Conservation (phyloP, 2,888 invertebrate species). For the Metacarcinus magister region DNA sequence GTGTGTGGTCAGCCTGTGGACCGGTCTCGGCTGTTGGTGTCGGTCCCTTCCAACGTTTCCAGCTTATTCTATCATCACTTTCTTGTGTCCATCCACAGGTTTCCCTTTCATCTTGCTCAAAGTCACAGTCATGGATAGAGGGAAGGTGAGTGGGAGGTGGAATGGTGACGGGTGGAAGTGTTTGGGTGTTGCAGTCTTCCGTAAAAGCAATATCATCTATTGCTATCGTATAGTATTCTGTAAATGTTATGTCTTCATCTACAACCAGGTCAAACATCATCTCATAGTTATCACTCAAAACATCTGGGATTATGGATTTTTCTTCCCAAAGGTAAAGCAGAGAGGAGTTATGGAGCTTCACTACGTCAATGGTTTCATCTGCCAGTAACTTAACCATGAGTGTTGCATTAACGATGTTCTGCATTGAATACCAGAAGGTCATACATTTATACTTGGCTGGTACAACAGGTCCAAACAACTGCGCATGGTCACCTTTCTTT, state of each 20-base stretch:
- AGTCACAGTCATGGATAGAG: constrained; percentile 75
- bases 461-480: constrained; percentile 68
- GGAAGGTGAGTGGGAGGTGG: constrained; percentile 72
- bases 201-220: constrained; percentile 76
- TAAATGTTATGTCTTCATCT: constrained; percentile 66
- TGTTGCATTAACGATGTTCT: constrained; percentile 68
- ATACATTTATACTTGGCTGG: constrained; percentile 61
- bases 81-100: constrained; percentile 68
- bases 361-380: constrained; percentile 47
- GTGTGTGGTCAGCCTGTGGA: constrained; percentile 76
- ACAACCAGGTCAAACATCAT: constrained; percentile 60
- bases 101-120: constrained; percentile 59
- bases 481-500: constrained; percentile 69
- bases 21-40: constrained; percentile 70
- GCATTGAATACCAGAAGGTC: constrained; percentile 78
- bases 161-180: constrained; percentile 64
- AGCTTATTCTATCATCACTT: constrained; percentile 64
- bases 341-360: constrained; percentile 69
- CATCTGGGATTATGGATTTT: neutral
- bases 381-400: constrained; percentile 63
- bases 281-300: constrained; percentile 49
- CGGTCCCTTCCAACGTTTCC: constrained; percentile 63
- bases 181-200: constrained; percentile 60
- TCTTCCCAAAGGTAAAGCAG: constrained; percentile 74
- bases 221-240: constrained; percentile 68